Base-by-base conservation (phyloP, 2,888 invertebrate genomes). In the Drosophila barbarae region DNA sequence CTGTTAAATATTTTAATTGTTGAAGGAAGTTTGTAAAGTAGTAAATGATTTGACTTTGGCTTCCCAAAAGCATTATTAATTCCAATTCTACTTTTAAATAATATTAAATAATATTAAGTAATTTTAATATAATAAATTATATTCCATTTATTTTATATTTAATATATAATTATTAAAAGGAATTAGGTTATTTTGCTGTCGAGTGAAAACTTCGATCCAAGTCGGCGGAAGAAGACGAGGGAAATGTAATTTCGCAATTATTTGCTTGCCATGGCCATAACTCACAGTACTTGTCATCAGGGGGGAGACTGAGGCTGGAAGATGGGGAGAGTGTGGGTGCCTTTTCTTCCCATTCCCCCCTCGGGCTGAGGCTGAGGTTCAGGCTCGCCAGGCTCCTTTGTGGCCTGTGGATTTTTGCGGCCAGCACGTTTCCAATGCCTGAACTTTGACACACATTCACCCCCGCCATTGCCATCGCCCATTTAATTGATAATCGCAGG, bases 361-460 rank as follows among this genome's bases (percentile, higher is more conserved):
- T 34, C 32, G 8, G 46, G 30, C 46, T 46, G 12, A 18, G 12
- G 28, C 18, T 18, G 18, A 6, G 38, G 38, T 38, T 18, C 65
- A 18, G 21, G 63, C 56, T 35, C 39, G 15, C 32, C 32, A 8
- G 46, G 4, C 47, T 49, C 34, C 34, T 39, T 47, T 32, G 36
- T 56, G 52, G 59, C 47, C 51, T 57, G 56, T 66, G 61, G 72
- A 65, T 71, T 78, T 81, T 82, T 64, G 67, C 47, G 69, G 68
- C 71, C 77, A 74, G 81, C 81, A 81, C 81, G 81, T 81, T 81
- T 81, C 68, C 74, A 72, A 71, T 69, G 74, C 61, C 72, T 81
- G 81, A 81, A 84, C 81, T 81, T 77, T 81, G 84, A 84, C 81
- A 82, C 77, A 82, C 74, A 79, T 81, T 79, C 74, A 68, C 64